phyloP scores from a whole-genome alignment of 2,113 vertebrate genomes.

The Pungitius pungitius region DNA sequence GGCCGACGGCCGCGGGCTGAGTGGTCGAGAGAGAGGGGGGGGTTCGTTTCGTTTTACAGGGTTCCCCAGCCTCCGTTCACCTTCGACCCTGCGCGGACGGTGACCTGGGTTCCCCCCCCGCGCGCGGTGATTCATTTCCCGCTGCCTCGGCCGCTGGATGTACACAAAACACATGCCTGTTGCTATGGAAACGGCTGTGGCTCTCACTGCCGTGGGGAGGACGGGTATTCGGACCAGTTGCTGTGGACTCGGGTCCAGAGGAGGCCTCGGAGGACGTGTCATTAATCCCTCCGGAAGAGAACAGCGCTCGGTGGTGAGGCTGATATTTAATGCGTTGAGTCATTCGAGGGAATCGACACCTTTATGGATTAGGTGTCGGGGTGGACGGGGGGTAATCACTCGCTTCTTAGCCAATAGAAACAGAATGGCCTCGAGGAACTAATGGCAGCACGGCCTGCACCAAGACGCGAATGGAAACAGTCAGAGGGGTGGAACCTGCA shows the following conservation, averaged over 20 bases:
- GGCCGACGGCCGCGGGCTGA: slow-evolving; percentile 34
- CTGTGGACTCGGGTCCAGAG: slow-evolving; percentile 11
- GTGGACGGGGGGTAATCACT: slow-evolving; percentile 38
- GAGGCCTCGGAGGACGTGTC: slow-evolving; percentile 37
- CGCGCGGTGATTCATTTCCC: slow-evolving; percentile 66
- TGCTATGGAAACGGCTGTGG: slow-evolving; percentile 47
- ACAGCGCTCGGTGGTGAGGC: slow-evolving; percentile 1
- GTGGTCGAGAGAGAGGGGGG: slow-evolving; percentile 32
- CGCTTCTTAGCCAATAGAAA: slow-evolving; percentile 18
- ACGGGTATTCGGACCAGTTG: not conserved
- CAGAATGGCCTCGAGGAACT: slow-evolving; percentile 39
- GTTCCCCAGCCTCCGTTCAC: slow-evolving; percentile 37
- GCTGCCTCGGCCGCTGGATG: slow-evolving; percentile 7
- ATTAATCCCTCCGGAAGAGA: slow-evolving; percentile 59
- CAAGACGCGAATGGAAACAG: slow-evolving; percentile 21
- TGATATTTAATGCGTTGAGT: slow-evolving; percentile 28
- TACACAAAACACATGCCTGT: slow-evolving; percentile 59
- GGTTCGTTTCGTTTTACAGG: slow-evolving; percentile 17
- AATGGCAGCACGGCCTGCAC: slow-evolving; percentile 8
- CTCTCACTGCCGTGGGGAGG: not conserved
- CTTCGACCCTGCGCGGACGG: slow-evolving; percentile 49
- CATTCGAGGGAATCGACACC: slow-evolving; percentile 40
- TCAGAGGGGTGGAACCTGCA: slow-evolving; percentile 6
- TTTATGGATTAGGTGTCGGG: slow-evolving; percentile 12
- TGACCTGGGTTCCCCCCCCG: slow-evolving; percentile 62